Base-by-base conservation (phyloP, 2,888 invertebrate species). In the Sesia bembeciformis region DNA sequence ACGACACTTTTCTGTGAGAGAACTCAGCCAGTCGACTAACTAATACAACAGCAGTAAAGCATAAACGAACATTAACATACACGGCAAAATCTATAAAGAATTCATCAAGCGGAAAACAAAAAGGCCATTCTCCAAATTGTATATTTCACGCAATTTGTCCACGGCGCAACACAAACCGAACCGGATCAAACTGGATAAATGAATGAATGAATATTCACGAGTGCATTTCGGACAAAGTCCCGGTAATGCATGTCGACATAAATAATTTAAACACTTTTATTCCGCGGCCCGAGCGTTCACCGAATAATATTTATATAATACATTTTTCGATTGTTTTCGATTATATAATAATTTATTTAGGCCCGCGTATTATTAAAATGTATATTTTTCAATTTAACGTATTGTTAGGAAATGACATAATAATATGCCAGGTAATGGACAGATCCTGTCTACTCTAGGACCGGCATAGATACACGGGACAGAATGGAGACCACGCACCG, bases 211-310 rank as follows among this genome's bases (percentile, higher is more conserved):
- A 76, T 76, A 78, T 76, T 77, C 67, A 74, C 67, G 62, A 69
- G 58, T 64, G 68, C 67, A 70, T 73, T 68, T 63, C 23, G 2
- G 23, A 59, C 58, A 53, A 69, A 64, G 67, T 71, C 66, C 63
- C 64, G 69, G 72, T 75, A 77, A 78, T 76, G 70, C 66, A 74
- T 64, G 66, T 65, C 54, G 61, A 60, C 65, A 69, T 78, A 60
- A 72, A 72, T 76, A 70, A 74, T 76, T 76, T 62, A 23, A 72
- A 59, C 62, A 61, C 63, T 70, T 71, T 71, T 68, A 70, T 73
- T 62, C 23, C 23, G 23, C 23, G 23, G 23, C 2, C 23, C 23
- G 23, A 23, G 23, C 23, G 23, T 1, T 1, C 23, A 23, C 23
- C 23, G 23, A 23, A 23, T 23, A 2, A 23, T 23, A 23, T 23